Percentiles rank a stretch among this genome's conserved stretches.
Conservation (phyloP, 1,140 invertebrate genomes). For the Caerostris darwini region DNA sequence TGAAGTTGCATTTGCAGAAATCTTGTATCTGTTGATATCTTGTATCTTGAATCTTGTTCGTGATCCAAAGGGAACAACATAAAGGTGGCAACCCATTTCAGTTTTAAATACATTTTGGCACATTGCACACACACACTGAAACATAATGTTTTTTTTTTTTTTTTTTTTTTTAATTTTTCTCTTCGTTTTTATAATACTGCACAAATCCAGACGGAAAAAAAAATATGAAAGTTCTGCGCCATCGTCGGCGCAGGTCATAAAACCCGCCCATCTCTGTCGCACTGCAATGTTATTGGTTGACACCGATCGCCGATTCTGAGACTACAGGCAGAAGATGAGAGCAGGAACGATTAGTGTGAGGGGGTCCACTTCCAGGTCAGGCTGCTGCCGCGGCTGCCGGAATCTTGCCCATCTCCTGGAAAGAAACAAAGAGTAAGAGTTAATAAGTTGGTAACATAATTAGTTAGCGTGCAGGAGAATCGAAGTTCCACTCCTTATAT, state of each 20-base stretch:
- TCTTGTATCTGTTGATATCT: too few relatives aligned
- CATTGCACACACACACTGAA: slow-evolving; percentile 15
- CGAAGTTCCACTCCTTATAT: too few relatives aligned
- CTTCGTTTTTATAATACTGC: slow-evolving; percentile 39
- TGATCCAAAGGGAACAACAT: not conserved
- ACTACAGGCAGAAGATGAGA: slow-evolving; percentile 60
- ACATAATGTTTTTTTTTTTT: not conserved
- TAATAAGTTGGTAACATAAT: not conserved
- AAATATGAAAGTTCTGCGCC: not conserved
- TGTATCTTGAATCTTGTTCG: too few relatives aligned
- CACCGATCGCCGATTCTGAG: not conserved
- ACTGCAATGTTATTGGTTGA: not conserved
- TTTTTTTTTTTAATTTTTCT: not conserved
- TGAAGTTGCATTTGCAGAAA: too few relatives aligned
- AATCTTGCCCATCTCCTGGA: slow-evolving; percentile 47
- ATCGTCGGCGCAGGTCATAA: not conserved
- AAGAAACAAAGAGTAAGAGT: not conserved
- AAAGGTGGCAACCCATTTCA: not conserved
- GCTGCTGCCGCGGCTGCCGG: not conserved
- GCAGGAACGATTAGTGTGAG: slow-evolving; percentile 45
- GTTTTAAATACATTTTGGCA: slow-evolving; percentile 51
- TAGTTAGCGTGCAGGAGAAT: not conserved
- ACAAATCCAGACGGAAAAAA: slow-evolving; percentile 7
- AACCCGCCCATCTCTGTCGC: not conserved
- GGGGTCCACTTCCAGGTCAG: not conserved